Evolutionary conservation across 2,888 invertebrate genomes (phyloP).

Genomic region (Watsonalla binaria): DNA sequence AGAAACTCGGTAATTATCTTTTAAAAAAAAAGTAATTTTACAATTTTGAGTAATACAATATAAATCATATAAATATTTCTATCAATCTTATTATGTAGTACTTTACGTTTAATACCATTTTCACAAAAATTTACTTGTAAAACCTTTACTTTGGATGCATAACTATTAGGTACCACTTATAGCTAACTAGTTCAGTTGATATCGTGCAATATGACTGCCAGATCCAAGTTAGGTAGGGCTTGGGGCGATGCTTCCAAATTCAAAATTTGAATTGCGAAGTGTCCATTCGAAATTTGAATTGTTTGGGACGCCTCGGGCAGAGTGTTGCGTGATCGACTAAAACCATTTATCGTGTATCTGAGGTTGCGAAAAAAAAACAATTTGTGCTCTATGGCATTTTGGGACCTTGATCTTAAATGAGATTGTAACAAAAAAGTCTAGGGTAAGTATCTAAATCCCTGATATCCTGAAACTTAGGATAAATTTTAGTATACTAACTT

Average conservation of each 20-base stretch:
- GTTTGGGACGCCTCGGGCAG: conserved; percentile 33
- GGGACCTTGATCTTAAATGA: conserved; percentile 15
- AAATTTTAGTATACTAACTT: too few species aligned
- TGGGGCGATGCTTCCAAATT: conserved; percentile 57
- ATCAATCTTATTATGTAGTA: too few species aligned
- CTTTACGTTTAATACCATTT: too few species aligned
- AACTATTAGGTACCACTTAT: neutral
- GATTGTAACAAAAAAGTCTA: too few species aligned
- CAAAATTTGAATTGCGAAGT: conserved; percentile 27
- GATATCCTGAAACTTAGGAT: too few species aligned
- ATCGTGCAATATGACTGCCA: conserved; percentile 60
- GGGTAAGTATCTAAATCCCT: too few species aligned
- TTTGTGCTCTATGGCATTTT: conserved; percentile 16
- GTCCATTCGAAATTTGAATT: conserved; percentile 20
- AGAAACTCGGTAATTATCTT: too few species aligned
- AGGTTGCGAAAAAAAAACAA: conserved; percentile 13
- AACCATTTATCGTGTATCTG: conserved; percentile 6
- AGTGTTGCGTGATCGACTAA: conserved; percentile 42
- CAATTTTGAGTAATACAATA: too few species aligned
- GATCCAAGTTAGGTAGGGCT: conserved; percentile 25
- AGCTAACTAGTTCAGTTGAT: conserved; percentile 33
- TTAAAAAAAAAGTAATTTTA: too few species aligned
- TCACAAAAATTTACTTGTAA: too few species aligned
- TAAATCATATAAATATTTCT: too few species aligned
- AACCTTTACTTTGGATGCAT: too few species aligned